phyloP scores from a whole-genome alignment of 2,113 vertebrate species.

The Pelodiscus sinensis region DNA sequence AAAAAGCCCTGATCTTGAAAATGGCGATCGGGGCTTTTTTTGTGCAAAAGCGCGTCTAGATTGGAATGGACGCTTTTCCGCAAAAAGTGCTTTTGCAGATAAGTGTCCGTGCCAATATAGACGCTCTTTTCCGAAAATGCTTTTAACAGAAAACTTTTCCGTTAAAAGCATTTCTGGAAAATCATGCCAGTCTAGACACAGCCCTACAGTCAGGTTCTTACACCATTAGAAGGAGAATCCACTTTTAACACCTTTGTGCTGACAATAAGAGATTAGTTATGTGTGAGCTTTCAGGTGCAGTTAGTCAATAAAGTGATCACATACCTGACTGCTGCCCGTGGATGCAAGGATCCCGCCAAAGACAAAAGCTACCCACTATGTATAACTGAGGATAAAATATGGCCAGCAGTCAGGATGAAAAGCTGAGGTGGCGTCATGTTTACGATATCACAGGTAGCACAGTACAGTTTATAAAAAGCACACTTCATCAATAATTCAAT shows the following conservation, averaged over 20 bases:
- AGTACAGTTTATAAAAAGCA: conserved; percentile 33
- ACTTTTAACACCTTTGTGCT: neutral
- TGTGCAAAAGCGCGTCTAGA: no score
- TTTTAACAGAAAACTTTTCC: no score
- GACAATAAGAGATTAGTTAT: conserved; percentile 21
- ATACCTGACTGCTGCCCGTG: conserved; percentile 3
- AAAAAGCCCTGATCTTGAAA: no score
- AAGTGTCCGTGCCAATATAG: no score
- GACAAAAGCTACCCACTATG: conserved; percentile 1
- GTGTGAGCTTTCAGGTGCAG: conserved; percentile 19
- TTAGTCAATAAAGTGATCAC: conserved; percentile 37
- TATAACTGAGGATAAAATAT: conserved; percentile 26
- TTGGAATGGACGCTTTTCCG: no score
- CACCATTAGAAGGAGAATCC: neutral
- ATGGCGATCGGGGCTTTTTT: no score
- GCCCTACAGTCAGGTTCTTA: no score
- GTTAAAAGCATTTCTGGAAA: no score
- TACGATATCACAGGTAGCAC: conserved; percentile 25
- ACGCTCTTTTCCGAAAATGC: no score
- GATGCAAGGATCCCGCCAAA: neutral
- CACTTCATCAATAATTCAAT: conserved; percentile 64
- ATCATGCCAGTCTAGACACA: no score
- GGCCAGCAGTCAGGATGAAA: conserved; percentile 25
- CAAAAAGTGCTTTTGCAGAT: no score
- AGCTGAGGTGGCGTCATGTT: conserved; percentile 8